Conservation (phyloP, 1,140 invertebrate species). For the Papilio dardanus region DNA sequence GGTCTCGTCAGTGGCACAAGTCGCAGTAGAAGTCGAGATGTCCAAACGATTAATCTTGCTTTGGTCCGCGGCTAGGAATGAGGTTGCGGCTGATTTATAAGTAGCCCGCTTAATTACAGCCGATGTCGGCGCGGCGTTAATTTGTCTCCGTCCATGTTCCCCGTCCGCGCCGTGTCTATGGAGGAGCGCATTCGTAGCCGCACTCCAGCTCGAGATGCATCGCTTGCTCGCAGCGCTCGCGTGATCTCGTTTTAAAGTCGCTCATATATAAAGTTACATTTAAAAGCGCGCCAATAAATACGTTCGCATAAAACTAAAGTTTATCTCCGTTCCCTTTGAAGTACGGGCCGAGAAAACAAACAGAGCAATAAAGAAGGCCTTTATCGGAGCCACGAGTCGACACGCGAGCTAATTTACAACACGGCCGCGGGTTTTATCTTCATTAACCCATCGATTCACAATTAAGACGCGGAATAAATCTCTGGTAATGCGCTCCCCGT, state of each 20-base stretch:
- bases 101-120: slow-evolving; percentile 70
- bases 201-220: background rate
- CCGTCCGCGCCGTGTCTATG: slow-evolving; percentile 43
- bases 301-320: slow-evolving; percentile 79
- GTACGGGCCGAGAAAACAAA: slow-evolving; percentile 80
- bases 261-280: slow-evolving; percentile 58
- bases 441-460: slow-evolving; percentile 83
- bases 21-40: slow-evolving; percentile 67
- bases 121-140: slow-evolving; percentile 65
- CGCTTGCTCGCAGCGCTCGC: slow-evolving; percentile 36
- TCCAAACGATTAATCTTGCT: slow-evolving; percentile 78
- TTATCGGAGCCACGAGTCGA: slow-evolving; percentile 81
- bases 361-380: slow-evolving; percentile 82
- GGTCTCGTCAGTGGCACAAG: slow-evolving; percentile 67
- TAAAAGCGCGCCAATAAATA: slow-evolving; percentile 72
- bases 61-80: slow-evolving; percentile 71
- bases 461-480: slow-evolving; percentile 82
- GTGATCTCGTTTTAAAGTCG: slow-evolving; percentile 58
- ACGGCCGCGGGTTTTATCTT: slow-evolving; percentile 81
- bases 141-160: slow-evolving; percentile 47
- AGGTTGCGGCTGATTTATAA: slow-evolving; percentile 76
- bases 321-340: slow-evolving; percentile 81
- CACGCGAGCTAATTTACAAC: slow-evolving; percentile 82
- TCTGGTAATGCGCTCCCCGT: slow-evolving; percentile 78
- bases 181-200: slow-evolving; percentile 45